Evolutionary conservation across 2,888 invertebrate species (phyloP).

Genomic region (Toxonevra muliebris): DNA sequence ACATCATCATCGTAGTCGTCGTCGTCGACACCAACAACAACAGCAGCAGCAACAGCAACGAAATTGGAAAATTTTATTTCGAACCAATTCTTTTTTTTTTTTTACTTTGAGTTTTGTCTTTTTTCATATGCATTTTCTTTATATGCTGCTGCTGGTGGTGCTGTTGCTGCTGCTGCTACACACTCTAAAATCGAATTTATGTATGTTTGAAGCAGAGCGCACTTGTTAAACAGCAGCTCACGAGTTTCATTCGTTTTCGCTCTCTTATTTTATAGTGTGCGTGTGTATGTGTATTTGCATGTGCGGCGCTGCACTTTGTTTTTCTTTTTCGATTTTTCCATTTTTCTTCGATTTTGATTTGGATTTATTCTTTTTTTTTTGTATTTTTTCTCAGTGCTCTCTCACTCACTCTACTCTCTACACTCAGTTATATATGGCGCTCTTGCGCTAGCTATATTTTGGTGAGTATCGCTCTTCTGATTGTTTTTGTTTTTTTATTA

Average conservation of each 20-base stretch:
- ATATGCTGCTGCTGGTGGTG: constrained; percentile 36
- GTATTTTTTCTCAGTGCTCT: constrained; percentile 11
- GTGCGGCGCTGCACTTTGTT: background rate
- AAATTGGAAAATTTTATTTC: constrained; percentile 34
- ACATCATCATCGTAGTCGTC: background rate
- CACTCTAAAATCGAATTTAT: no score
- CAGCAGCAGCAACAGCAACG: constrained; percentile 37
- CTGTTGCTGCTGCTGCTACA: constrained; percentile 33
- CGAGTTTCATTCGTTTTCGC: no score
- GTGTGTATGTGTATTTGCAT: no score
- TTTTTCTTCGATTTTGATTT: constrained; percentile 27
- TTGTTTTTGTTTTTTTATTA: constrained; percentile 2
- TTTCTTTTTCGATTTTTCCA: constrained; percentile 29
- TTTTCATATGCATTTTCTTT: constrained; percentile 30
- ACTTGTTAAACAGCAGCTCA: no score
- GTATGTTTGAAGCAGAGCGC: no score
- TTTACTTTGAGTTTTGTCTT: constrained; percentile 30
- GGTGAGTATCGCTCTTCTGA: no score
- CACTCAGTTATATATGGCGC: background rate
- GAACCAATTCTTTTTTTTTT: constrained; percentile 36
- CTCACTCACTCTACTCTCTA: constrained; percentile 23
- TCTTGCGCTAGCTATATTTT: no score
- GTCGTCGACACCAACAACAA: background rate
- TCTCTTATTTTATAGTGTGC: no score
- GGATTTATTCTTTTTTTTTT: background rate